A percentile compares a stretch with the other conserved stretches of the same genome.
phyloP scores from a whole-genome alignment of 2,113 vertebrate species.

The Mesoclemmys tuberculata region DNA sequence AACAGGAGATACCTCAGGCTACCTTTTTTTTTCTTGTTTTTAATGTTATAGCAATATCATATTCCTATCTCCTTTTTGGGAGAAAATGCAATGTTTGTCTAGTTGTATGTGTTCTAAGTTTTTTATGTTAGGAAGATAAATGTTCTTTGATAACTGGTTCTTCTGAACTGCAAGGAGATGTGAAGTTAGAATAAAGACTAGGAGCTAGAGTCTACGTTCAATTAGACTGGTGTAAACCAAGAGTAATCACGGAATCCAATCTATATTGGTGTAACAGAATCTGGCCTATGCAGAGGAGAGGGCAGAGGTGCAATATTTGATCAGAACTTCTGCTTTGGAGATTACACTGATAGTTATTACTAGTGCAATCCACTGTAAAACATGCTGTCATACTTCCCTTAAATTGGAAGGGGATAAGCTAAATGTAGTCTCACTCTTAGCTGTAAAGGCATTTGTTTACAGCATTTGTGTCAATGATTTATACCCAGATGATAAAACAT shows the following conservation, averaged over 20 bases:
- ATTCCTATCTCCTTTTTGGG: background rate
- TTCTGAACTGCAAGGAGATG: background rate
- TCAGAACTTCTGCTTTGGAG: background rate
- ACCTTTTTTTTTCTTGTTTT: background rate
- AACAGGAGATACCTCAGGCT: background rate
- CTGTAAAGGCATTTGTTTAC: constrained; percentile 42
- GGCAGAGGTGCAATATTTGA: background rate
- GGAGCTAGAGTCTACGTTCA: background rate
- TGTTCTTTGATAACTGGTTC: background rate
- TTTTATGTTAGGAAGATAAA: background rate
- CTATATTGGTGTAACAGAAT: fast-evolving
- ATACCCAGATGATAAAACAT: constrained; percentile 63
- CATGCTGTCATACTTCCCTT: background rate
- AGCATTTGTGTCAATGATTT: constrained; percentile 39
- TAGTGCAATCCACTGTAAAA: background rate
- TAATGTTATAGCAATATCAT: background rate
- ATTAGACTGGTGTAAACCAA: background rate
- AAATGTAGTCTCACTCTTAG: background rate
- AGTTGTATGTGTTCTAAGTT: background rate
- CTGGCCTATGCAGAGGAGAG: background rate
- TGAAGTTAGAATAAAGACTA: background rate
- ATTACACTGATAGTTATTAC: background rate
- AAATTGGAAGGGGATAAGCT: background rate
- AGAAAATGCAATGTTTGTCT: background rate
- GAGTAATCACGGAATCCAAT: background rate